Conservation (phyloP, 64 coral and sea anemone species). For the Porites australiensis region DNA sequence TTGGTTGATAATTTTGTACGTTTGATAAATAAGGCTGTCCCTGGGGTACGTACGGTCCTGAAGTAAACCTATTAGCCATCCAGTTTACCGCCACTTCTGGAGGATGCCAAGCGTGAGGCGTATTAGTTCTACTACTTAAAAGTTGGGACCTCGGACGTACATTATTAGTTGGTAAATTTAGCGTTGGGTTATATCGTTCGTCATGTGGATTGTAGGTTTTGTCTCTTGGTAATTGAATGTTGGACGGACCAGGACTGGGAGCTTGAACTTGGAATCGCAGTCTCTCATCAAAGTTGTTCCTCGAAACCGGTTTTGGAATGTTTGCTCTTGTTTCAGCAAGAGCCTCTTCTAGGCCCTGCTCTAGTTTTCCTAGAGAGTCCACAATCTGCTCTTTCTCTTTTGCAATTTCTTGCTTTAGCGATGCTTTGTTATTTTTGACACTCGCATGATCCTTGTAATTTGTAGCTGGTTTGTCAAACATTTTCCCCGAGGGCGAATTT, state of each 20-base stretch:
- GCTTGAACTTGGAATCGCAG: background rate
- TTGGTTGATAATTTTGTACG: background rate
- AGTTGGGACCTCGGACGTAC: background rate
- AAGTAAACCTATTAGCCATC: slow-evolving; percentile 9
- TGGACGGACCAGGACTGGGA: background rate
- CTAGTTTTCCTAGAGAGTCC: slow-evolving; percentile 35
- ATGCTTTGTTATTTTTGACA: background rate
- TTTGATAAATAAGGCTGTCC: slow-evolving; percentile 7
- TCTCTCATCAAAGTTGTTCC: background rate
- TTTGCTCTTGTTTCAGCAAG: slow-evolving; percentile 16
- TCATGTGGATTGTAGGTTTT: background rate
- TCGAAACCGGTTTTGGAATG: background rate
- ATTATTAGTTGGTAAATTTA: background rate
- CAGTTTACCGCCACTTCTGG: background rate
- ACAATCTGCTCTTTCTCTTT: slow-evolving; percentile 35
- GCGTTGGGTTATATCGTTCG: background rate
- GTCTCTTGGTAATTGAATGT: background rate
- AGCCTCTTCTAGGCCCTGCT: slow-evolving; percentile 38
- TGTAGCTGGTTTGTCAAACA: background rate
- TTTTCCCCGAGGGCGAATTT: slow-evolving; percentile 2
- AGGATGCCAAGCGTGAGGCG: background rate
- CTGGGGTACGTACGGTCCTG: background rate
- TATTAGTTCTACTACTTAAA: background rate
- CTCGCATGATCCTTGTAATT: background rate
- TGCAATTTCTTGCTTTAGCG: slow-evolving; percentile 16